Percentiles rank a stretch among this genome's conserved stretches.
Evolutionary conservation across 2,113 vertebrate genomes (phyloP).

Genomic region (Cheirogaleus medius): DNA sequence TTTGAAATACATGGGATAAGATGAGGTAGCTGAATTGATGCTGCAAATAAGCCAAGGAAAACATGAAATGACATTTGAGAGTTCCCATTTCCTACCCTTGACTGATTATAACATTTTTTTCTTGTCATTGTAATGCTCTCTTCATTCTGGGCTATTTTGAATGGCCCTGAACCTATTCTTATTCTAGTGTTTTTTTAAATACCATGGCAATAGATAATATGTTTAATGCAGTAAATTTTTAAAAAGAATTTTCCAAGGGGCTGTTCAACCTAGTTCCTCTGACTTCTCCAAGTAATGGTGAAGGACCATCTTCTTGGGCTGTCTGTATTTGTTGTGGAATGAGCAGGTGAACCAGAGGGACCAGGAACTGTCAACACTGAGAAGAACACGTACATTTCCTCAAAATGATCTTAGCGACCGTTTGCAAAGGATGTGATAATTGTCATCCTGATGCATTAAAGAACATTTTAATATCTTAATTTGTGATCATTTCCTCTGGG

Average conservation of each 20-base stretch:
- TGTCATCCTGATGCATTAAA: background rate
- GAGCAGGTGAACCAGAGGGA: background rate
- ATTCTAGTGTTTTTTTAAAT: slow-evolving; percentile 67
- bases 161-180: slow-evolving; percentile 60
- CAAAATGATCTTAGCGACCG: background rate
- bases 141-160: slow-evolving; percentile 42
- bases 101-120: slow-evolving; percentile 39
- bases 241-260: background rate
- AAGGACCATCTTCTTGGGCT: background rate
- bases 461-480: background rate
- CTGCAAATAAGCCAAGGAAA: slow-evolving; percentile 12
- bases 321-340: background rate
- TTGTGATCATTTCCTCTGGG: background rate
- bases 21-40: slow-evolving; percentile 13
- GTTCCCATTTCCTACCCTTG: slow-evolving; percentile 28
- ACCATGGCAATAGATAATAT: slow-evolving; percentile 48
- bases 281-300: background rate
- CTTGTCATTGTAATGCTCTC: slow-evolving; percentile 27
- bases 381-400: background rate
- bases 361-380: background rate
- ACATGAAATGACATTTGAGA: background rate
- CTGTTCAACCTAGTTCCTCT: slow-evolving; percentile 48
- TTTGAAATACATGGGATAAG: slow-evolving; percentile 32
- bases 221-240: slow-evolving; percentile 59
- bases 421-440: background rate